Conservation (phyloP, 2,888 invertebrate genomes). For the Myopa tessellatipennis region DNA sequence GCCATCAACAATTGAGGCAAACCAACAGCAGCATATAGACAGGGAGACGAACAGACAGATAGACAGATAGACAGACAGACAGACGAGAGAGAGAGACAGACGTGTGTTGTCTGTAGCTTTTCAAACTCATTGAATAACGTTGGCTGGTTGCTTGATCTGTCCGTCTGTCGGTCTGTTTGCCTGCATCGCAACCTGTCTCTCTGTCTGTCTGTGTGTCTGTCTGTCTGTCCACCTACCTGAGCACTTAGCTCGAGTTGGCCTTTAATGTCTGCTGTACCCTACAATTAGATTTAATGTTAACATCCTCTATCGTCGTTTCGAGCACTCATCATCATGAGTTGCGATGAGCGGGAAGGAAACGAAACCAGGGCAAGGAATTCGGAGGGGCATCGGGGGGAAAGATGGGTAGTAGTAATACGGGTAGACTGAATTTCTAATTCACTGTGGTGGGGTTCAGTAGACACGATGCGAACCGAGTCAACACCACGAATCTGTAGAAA, state of each 20-base stretch:
- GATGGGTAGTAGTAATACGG: neutral
- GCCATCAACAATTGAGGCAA: constrained; percentile 37
- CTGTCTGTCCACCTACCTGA: constrained; percentile 1
- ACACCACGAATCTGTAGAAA: neutral
- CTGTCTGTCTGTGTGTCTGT: constrained; percentile 5
- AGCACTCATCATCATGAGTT: neutral
- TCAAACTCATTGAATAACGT: neutral
- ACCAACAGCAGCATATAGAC: constrained; percentile 8
- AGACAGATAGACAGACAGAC: neutral
- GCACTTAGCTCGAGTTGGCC: constrained; percentile 46
- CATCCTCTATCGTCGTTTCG: constrained; percentile 53
- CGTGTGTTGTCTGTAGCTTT: neutral
- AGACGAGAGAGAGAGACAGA: neutral
- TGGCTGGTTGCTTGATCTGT: neutral
- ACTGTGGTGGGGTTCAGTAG: too few species aligned
- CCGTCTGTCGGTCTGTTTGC: constrained; percentile 18
- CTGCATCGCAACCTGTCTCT: neutral
- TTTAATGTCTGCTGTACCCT: constrained; percentile 54
- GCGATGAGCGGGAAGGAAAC: too few species aligned
- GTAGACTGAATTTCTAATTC: too few species aligned
- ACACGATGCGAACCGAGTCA: neutral
- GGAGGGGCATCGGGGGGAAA: neutral
- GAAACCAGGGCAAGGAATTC: neutral
- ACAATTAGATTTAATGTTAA: constrained; percentile 62
- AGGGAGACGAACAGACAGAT: neutral